A percentile compares a stretch with the other conserved stretches of the same genome.
Conservation (phyloP, 2,113 vertebrate species). For the Myotis lucifugus region DNA sequence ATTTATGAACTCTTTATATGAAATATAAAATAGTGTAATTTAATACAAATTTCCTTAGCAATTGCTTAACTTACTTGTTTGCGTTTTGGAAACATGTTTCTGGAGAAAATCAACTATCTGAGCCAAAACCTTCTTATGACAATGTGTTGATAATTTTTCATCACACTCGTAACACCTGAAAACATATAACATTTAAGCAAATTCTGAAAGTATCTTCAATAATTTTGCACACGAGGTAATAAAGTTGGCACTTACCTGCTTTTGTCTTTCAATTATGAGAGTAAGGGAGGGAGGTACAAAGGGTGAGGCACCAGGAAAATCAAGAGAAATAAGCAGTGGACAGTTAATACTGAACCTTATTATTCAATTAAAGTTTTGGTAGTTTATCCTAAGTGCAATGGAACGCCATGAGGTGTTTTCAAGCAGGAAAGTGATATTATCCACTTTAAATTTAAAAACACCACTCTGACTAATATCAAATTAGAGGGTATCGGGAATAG, state of each 20-base stretch:
- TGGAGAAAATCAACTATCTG: slow-evolving; percentile 97
- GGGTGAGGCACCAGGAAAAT: neutral
- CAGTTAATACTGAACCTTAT: neutral
- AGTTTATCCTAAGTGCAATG: neutral
- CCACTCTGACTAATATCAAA: neutral
- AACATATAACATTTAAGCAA: slow-evolving; percentile 66
- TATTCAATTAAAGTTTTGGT: neutral
- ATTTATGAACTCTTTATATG: neutral
- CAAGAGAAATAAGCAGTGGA: neutral
- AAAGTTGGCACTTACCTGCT: neutral
- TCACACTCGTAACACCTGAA: slow-evolving; percentile 97
- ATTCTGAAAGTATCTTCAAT: slow-evolving; percentile 48
- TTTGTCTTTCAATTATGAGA: slow-evolving; percentile 14
- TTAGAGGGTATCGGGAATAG: neutral
- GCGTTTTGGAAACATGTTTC: slow-evolving; percentile 93
- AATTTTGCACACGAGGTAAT: slow-evolving; percentile 14
- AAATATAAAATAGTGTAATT: slow-evolving; percentile 20
- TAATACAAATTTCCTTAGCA: slow-evolving; percentile 23
- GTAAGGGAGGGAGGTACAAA: neutral
- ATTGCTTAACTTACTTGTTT: slow-evolving; percentile 90
- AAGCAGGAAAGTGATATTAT: neutral
- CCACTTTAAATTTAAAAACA: neutral
- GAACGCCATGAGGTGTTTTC: neutral
- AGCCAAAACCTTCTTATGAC: slow-evolving; percentile 97
- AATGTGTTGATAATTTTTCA: slow-evolving; percentile 95